These are phyloP conservation scores for Gasteruption jaculator DNA, from an alignment of 2,888 invertebrate species.

Conservation along the genomic window DNA sequence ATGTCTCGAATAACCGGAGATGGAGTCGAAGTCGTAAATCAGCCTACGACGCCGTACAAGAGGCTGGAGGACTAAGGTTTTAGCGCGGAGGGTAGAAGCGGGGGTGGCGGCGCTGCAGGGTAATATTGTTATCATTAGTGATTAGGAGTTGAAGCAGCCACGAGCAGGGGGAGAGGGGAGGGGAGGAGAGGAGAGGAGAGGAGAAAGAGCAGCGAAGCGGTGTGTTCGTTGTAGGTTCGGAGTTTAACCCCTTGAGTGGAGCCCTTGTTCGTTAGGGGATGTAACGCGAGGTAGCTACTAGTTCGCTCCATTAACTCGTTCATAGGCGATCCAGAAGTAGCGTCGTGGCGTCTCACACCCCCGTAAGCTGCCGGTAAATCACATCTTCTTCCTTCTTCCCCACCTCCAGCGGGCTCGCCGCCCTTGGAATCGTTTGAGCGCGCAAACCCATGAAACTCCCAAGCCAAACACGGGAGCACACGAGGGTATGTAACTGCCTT, in stretches of 20 bases:
- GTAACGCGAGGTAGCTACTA: slow-evolving; percentile 12
- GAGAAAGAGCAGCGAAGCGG: slow-evolving; percentile 9
- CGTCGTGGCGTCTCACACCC: slow-evolving; percentile 35
- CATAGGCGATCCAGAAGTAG: slow-evolving; percentile 40
- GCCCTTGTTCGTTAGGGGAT: slow-evolving; percentile 21
- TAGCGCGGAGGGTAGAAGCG: too few relatives aligned
- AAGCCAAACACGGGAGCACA: slow-evolving; percentile 42
- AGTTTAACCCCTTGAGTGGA: slow-evolving; percentile 4
- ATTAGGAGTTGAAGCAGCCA: slow-evolving; percentile 28
- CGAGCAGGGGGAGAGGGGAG: slow-evolving; percentile 15
- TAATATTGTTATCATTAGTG: slow-evolving; percentile 40
- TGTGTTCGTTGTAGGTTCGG: too few relatives aligned
- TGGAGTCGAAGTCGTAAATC: slow-evolving; percentile 28
- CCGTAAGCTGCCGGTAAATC: slow-evolving; percentile 28
- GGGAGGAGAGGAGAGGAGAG: slow-evolving; percentile 13
- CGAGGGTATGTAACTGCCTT: slow-evolving; percentile 35
- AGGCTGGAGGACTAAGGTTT: too few relatives aligned
- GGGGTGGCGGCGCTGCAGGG: too few relatives aligned
- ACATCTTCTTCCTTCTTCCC: slow-evolving; percentile 6
- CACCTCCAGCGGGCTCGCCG: slow-evolving; percentile 30
- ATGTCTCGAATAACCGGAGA: slow-evolving; percentile 9
- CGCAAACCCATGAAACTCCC: slow-evolving; percentile 45
- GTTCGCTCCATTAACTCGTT: slow-evolving; percentile 47
- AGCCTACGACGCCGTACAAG: slow-evolving; percentile 29
- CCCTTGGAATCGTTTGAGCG: slow-evolving; percentile 25